Evolutionary conservation across 2,113 vertebrate species (phyloP), one percentile per base, ranked within the genome.

Genomic region (Ictalurus punctatus): DNA sequence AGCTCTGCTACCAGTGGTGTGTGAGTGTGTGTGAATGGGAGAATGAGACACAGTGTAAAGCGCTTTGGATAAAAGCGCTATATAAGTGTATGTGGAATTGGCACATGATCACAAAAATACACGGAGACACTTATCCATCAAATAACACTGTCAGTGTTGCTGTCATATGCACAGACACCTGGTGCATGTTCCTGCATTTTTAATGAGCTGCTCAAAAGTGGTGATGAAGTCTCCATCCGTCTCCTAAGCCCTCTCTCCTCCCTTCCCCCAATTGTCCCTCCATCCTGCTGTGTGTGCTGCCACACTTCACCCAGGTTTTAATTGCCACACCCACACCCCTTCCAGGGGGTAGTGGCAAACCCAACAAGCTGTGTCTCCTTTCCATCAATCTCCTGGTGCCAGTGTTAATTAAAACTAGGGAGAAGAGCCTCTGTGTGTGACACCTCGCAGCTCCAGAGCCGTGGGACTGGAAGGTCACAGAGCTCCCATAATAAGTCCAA

Each of bases 371-470:
- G 83, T 85, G 81, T 90, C 82, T 90, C 85, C 88, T 86, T 90
- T 89, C 86, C 86, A 89, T 92, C 89, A 93, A 85, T 91, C 89
- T 92, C 91, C 87, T 85, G 86, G 90, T 87, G 89, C 89, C 88
- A 83, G 90, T 34, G 87, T 92, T 95, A 94, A 95, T 95, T 95
- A 94, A 94, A 94, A 89, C 89, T 84, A 89, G 91, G 90, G 88
- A 84, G 85, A 90, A 54, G 74, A 89, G 90, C 87, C 90, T 83
- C 74, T 67, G 73, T 89, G 88, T 92, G 92, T 92, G 90, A 91
- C 80, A 87, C 84, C 89, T 90, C 83, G 92, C 81, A 83, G 88
- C 91, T 92, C 89, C 81, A 88, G 54, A 89, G 89, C 56, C 73
- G 63, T 76, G 87, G 80, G 86, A 87, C 88, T 90, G 89, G 94